These are phyloP conservation scores for Achlya flavicornis DNA, from an alignment of 2,888 invertebrate genomes.

Conservation along the genomic window DNA sequence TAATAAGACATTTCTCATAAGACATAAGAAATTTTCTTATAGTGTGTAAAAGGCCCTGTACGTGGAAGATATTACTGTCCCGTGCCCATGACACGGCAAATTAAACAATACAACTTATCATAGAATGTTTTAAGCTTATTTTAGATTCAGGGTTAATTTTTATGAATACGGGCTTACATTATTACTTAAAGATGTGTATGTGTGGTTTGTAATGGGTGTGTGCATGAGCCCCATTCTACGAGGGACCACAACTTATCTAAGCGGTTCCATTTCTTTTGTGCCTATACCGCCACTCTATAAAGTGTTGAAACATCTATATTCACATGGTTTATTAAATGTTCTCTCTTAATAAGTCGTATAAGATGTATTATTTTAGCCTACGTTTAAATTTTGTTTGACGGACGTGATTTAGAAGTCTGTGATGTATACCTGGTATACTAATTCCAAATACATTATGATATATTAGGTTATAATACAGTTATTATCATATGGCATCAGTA, in stretches of 20 bases:
- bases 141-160: neutral
- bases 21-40: no score
- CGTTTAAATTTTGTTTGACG: neutral
- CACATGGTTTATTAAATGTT: neutral
- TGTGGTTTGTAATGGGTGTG: neutral
- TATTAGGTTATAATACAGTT: neutral
- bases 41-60: no score
- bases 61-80: no score
- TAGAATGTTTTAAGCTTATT: no score
- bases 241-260: neutral
- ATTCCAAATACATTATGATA: neutral
- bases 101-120: no score
- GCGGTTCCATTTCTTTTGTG: neutral
- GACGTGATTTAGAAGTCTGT: neutral
- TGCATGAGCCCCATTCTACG: neutral
- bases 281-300: neutral
- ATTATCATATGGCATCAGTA: no score
- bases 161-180: neutral
- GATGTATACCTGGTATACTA: neutral
- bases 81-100: no score
- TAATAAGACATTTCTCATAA: no score
- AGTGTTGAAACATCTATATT: neutral
- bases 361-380: neutral
- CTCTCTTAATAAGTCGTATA: neutral
- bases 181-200: neutral